Evolutionary conservation across 2,797 vertebrate genomes (phyloP), one percentile per base, ranked within the genome.

Genomic region (Mormyrops boulengeri): DNA sequence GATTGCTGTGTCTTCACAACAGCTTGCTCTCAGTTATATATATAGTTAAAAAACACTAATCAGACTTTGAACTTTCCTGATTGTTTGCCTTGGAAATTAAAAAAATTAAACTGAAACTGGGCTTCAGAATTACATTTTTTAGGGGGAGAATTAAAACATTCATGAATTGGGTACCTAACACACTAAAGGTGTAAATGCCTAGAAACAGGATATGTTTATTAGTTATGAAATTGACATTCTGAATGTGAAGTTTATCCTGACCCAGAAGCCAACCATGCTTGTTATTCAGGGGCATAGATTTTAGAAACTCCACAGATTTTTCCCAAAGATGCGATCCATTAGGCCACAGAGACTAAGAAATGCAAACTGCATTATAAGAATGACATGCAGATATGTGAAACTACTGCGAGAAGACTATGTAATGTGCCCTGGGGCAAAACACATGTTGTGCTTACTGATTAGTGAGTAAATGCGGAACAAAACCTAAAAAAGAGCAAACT

Each of bases 371-470:
- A n/a, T 86, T 89, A 89, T 30, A 52, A 73, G 38, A 86, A 86
- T 55, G 49, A 86, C 34, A 17, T 44, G 62, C 89, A 85, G 50
- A 85, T 89, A 92, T 92, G 94, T 92, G 89, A 92, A 93, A 93
- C 88, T 92, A 90, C 91, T 88, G 91, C 90, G 88, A 91, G 91
- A 92, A 90, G 90, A 90, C 91, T 93, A 90, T 91, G 92, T 93
- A 92, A 62, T 2, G 49, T 91, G 91, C 92, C 93, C 93, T 93
- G 92, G 92, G 91, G 91, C 93, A 82, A 90, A 92, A 94, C 89
- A 92, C 90, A 89, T 91, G 91, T 92, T 94, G 90, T 91, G 93
- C 93, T 94, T 94, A 95, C 94, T 93, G 94, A 95, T 94, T 93
- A 91, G 87, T 50, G 92, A 91, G 93, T 92, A 95, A 95, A 95